Base-by-base conservation (phyloP, 1,140 invertebrate species). In the Stegodyphus dumicola region DNA sequence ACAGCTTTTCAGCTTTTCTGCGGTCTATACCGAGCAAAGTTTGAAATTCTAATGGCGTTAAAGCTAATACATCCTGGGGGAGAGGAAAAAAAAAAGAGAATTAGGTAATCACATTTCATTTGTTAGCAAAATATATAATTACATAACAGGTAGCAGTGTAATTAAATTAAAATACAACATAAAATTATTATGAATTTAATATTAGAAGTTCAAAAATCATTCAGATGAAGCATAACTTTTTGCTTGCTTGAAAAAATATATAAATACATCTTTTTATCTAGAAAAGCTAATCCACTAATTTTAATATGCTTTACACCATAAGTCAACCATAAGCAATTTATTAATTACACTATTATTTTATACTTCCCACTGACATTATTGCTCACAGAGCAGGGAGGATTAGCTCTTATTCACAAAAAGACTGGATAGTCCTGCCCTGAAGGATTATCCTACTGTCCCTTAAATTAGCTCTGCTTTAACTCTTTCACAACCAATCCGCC, bases 41-140 rank as follows among this genome's bases (percentile, higher is more conserved):
- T 18, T 77, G 73, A 15, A 85, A 69, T 67, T 85, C 83, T 7
- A 77, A 51, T 49, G 56, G 76, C 9, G 74, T 77, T 11, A 77
- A 48, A 60, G 64, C 60, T 11, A 85, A 33, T 15, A 85, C 83
- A 70, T 85, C 83, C 83, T 85, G 56, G 56, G 56, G 56, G 33
- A 33, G 3, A 3, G 33, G n/a, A n/a, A n/a, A 33, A 60, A 60
- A 60, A 60, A 60, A 60, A 5, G 9, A 11, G 56, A 11, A 15
- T 60, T 60, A 11, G 9, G 15, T 15, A 11, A 60, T 60, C 56
- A 60, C 9, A 11, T 60, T 11, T 9, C 15, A 60, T 60, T 60
- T 60, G 9, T 11, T 15, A 60, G 15, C 1, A 9, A 60, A 11
- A 5, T 60, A 60, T 15, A 2, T 11, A 60, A 60, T 9, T 11